Evolutionary conservation across 2,888 invertebrate genomes (phyloP).

Genomic region (Dimorphilus gyrociliatus): DNA sequence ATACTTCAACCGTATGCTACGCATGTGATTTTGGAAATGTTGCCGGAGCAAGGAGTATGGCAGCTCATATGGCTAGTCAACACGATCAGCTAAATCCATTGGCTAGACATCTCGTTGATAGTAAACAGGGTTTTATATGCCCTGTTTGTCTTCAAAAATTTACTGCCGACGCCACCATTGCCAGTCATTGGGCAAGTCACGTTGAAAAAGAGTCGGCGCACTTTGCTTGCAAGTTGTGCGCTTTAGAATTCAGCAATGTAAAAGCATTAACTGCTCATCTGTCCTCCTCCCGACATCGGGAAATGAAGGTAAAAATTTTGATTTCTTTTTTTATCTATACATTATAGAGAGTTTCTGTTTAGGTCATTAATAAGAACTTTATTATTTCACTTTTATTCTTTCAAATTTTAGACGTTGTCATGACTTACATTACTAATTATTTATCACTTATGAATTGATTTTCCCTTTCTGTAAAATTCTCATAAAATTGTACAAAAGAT

Average conservation of each 20-base stretch:
- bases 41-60: slow-evolving; percentile 8
- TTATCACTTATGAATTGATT: no score
- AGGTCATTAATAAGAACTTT: no score
- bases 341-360: no score
- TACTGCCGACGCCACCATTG: slow-evolving; percentile 10
- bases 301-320: slow-evolving; percentile 12
- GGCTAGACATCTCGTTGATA: slow-evolving; percentile 2
- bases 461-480: no score
- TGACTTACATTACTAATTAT: no score
- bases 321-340: no score
- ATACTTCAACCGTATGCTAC: slow-evolving; percentile 14
- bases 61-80: slow-evolving; percentile 11
- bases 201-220: slow-evolving; percentile 5
- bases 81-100: slow-evolving; percentile 8
- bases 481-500: no score
- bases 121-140: slow-evolving; percentile 9
- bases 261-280: slow-evolving; percentile 12
- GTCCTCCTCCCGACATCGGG: slow-evolving; percentile 10
- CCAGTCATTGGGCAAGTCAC: slow-evolving; percentile 9
- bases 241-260: slow-evolving; percentile 8
- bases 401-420: no score
- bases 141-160: slow-evolving; percentile 14
- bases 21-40: slow-evolving; percentile 14
- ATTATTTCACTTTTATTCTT: no score
- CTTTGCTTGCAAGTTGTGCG: slow-evolving; percentile 12